Evolutionary conservation across 2,888 invertebrate genomes (phyloP).

Genomic region (Gastracanthus pulcherrimus): DNA sequence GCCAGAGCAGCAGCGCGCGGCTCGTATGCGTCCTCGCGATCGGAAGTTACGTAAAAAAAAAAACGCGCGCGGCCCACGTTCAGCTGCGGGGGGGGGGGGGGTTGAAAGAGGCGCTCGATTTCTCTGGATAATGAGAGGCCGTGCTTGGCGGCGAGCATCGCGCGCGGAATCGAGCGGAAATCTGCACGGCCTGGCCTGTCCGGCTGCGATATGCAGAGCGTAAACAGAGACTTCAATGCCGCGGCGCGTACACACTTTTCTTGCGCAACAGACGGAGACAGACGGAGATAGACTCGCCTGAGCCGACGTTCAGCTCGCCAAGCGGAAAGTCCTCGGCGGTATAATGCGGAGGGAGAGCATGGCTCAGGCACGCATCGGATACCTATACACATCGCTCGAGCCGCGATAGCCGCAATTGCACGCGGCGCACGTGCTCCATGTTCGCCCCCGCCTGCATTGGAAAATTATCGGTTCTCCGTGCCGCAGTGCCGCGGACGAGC

Average conservation of each 20-base stretch:
- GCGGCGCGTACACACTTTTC: not conserved
- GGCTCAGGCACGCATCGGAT: no score
- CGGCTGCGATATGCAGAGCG: not conserved
- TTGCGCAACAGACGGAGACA: not conserved
- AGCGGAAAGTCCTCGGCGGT: conserved; percentile 42
- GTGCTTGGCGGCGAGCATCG: no score
- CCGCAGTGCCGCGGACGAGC: not conserved
- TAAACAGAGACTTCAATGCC: conserved; percentile 60
- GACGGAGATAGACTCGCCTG: conserved; percentile 2
- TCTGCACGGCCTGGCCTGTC: no score
- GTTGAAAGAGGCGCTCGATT: conserved; percentile 22
- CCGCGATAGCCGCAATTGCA: no score
- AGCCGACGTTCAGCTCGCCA: conserved; percentile 28
- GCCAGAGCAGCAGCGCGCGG: no score
- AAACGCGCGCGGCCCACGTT: no score
- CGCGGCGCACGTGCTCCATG: not conserved
- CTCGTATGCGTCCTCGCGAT: no score
- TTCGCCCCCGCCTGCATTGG: not conserved
- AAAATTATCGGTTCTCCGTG: conserved; percentile 8
- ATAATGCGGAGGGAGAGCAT: no score
- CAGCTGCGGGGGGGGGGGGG: not conserved
- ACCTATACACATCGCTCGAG: not conserved
- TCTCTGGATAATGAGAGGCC: conserved; percentile 32
- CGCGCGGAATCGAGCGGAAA: no score
- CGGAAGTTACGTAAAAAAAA: conserved; percentile 14